Base-by-base conservation (phyloP, 2,888 invertebrate genomes). In the Drosophila vallismaia region DNA sequence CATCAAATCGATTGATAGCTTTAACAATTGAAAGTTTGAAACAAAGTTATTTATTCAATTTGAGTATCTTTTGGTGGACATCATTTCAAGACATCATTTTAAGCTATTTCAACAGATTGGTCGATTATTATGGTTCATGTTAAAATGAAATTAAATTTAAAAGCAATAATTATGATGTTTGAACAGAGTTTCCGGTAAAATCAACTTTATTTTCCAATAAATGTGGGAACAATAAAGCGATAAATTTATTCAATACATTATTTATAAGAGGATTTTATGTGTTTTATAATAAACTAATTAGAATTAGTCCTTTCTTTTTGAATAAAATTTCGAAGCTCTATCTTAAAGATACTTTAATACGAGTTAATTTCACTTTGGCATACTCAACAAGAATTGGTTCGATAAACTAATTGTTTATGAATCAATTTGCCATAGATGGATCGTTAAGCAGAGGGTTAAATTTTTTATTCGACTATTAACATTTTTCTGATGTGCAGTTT, bases 391-490 rank as follows among this genome's bases (percentile, higher is more conserved):
- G 6, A 64, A 45, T 28, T 51, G 10, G 33, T 36, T 26, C 50
- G 51, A 50, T 57, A 56, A 54, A 69, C 72, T 74, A 88, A 82
- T 88, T 83, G 84, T 71, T 88, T 76, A 58, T 74, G 80, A 66
- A 73, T 79, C 88, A 74, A 71, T 82, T 79, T 53, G 64, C 48
- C 48, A 60, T 58, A 67, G 53, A 76, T 72, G 67, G 48, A 68
- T 67, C 72, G 67, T 88, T 83, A 69, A 74, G 68, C 42, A 60
- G 63, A 45, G 67, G 85, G 69, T 73, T 86, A 68, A 73, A 70
- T 63, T 73, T 78, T 88, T 83, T 56, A 79, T 50, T 29, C 12
- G 51, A 53, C 60, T 69, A 74, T 86, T 83, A 83, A 74, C 74
- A 72, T 74, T 79, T 62, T 70, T 44, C 57, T 38, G 73, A 71